Conservation (phyloP, 1,140 invertebrate genomes). For the Saccostrea glomerata region DNA sequence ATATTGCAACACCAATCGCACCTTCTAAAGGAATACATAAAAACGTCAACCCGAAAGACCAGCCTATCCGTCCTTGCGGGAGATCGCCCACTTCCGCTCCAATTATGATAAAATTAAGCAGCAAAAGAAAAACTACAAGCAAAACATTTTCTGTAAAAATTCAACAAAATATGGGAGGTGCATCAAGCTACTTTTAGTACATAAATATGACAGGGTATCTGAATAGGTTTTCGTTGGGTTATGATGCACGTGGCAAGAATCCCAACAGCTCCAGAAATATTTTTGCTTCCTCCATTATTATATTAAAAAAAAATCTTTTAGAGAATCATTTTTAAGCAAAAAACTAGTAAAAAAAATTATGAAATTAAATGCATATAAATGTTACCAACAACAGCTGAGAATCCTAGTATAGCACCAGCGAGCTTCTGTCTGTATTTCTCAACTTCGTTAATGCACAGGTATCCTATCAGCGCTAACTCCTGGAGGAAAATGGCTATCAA, state of each 20-base stretch:
- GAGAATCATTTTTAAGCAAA: no score
- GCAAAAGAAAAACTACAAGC: slow-evolving; percentile 8
- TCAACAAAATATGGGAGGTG: background rate
- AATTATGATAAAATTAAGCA: slow-evolving; percentile 8
- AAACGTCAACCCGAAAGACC: slow-evolving; percentile 9
- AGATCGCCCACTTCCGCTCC: background rate
- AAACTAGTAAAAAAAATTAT: no score
- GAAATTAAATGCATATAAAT: no score
- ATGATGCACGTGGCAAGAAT: no score
- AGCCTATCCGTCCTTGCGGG: background rate
- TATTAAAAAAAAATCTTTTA: no score
- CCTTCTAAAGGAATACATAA: slow-evolving; percentile 8
- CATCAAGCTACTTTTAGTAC: background rate
- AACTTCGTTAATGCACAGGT: slow-evolving; percentile 5
- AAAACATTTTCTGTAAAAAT: background rate
- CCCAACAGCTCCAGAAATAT: no score
- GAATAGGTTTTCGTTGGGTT: background rate
- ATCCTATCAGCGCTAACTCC: slow-evolving; percentile 31
- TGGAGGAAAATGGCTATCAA: slow-evolving; percentile 15
- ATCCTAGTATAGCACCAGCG: slow-evolving; percentile 11
- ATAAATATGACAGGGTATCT: background rate
- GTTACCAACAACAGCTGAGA: slow-evolving; percentile 12
- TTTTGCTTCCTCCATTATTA: no score
- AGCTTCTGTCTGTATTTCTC: slow-evolving; percentile 25
- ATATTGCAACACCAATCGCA: slow-evolving; percentile 32